Conservation (phyloP, 2,888 invertebrate species). For the Cantharis nigra region DNA sequence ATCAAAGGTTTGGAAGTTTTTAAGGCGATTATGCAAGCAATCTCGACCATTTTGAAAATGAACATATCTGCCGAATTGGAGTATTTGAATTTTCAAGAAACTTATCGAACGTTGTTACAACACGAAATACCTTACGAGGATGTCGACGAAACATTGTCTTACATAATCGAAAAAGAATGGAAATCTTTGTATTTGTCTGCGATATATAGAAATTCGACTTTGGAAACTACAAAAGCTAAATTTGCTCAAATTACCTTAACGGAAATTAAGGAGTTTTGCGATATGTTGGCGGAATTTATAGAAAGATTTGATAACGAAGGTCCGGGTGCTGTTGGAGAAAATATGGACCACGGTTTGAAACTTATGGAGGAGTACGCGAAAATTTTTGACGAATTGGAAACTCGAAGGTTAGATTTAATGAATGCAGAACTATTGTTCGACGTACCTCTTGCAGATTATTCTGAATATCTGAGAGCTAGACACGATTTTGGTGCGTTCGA, state of each 20-base stretch:
- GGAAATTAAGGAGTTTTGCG: slow-evolving; percentile 73
- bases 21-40: slow-evolving; percentile 83
- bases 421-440: slow-evolving; percentile 87
- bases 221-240: slow-evolving; percentile 82
- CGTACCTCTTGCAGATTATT: slow-evolving; percentile 82
- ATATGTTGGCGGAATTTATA: slow-evolving; percentile 68
- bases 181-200: slow-evolving; percentile 69
- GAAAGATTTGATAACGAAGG: slow-evolving; percentile 76
- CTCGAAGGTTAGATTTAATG: slow-evolving; percentile 64
- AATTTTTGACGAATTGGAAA: slow-evolving; percentile 70
- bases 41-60: slow-evolving; percentile 73
- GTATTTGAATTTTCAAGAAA: slow-evolving; percentile 76
- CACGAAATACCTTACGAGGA: slow-evolving; percentile 66
- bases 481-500: slow-evolving; percentile 71
- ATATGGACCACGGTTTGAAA: slow-evolving; percentile 73
- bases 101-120: slow-evolving; percentile 73
- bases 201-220: slow-evolving; percentile 68
- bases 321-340: slow-evolving; percentile 77
- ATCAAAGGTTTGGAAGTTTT: slow-evolving; percentile 81
- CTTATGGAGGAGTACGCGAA: slow-evolving; percentile 73
- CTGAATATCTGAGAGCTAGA: slow-evolving; percentile 69
- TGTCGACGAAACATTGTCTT: slow-evolving; percentile 62
- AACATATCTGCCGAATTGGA: slow-evolving; percentile 79
- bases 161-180: slow-evolving; percentile 71
- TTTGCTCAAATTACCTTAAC: slow-evolving; percentile 80